Percentiles rank a stretch among this genome's conserved stretches.
Conservation (phyloP, 1,140 invertebrate genomes). For the Brachionus paranguensis region DNA sequence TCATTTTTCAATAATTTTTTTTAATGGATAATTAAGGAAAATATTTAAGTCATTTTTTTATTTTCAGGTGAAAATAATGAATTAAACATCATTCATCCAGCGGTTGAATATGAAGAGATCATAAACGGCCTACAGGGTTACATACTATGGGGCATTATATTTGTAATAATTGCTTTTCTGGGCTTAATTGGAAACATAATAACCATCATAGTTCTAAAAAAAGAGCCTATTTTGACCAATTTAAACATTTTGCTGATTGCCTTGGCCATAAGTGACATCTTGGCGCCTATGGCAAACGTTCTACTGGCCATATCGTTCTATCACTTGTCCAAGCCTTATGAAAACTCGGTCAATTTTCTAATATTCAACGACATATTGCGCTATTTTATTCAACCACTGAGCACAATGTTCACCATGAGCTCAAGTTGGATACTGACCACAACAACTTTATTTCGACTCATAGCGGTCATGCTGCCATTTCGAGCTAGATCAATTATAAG, state of each 20-base stretch:
- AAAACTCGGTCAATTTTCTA: conserved; percentile 32
- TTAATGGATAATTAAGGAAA: not conserved
- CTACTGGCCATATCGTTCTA: conserved; percentile 28
- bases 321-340: conserved; percentile 15
- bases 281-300: conserved; percentile 24
- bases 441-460: conserved; percentile 26
- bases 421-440: conserved; percentile 30
- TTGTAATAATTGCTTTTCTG: not conserved
- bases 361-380: conserved; percentile 36
- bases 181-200: conserved; percentile 33
- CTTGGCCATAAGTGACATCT: conserved; percentile 29
- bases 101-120: not conserved
- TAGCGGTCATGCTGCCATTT: not conserved
- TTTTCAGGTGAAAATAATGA: not conserved
- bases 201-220: conserved; percentile 26
- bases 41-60: not conserved
- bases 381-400: conserved; percentile 27
- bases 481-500: not conserved
- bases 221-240: not conserved
- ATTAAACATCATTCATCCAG: not conserved
- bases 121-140: conserved; percentile 21
- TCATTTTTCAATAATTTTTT: not conserved
- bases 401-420: conserved; percentile 38
- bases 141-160: conserved; percentile 27
- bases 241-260: conserved; percentile 27